These are phyloP conservation scores for Meloidogyne floridensis DNA, from an alignment of 1,140 invertebrate species.

Conservation along the genomic window DNA sequence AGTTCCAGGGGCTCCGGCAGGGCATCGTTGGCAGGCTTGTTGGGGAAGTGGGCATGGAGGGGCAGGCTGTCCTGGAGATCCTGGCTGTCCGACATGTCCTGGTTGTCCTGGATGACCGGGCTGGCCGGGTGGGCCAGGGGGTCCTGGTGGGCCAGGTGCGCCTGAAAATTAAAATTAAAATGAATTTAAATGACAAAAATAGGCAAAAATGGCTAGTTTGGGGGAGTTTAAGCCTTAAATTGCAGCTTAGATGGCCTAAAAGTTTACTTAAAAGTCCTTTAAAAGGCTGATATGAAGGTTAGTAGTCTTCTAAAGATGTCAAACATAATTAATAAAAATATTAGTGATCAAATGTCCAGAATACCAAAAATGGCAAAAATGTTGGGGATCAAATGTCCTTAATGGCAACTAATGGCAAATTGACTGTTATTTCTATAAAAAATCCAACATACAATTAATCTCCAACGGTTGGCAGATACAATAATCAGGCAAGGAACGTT, in stretches of 20 bases:
- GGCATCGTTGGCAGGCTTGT: slow-evolving; percentile 24
- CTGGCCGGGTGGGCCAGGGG: slow-evolving; percentile 36
- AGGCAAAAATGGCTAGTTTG: too few species aligned
- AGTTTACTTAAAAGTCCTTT: too few species aligned
- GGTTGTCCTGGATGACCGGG: slow-evolving; percentile 31
- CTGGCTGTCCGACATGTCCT: slow-evolving; percentile 34
- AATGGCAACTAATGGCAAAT: neutral
- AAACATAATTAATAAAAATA: neutral
- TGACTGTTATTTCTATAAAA: neutral
- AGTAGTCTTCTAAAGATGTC: neutral
- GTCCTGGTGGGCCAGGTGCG: slow-evolving; percentile 16
- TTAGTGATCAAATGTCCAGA: neutral
- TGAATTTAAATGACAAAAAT: too few species aligned
- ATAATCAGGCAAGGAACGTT: slow-evolving; percentile 31
- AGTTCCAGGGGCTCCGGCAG: slow-evolving; percentile 40
- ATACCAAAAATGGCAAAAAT: neutral
- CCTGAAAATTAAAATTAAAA: neutral
- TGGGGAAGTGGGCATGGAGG: slow-evolving; percentile 18
- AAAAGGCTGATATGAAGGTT: too few species aligned
- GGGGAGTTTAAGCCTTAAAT: too few species aligned
- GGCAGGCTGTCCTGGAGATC: slow-evolving; percentile 24
- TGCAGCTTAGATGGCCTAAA: too few species aligned
- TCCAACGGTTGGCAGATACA: slow-evolving; percentile 9
- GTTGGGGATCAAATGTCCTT: too few species aligned
- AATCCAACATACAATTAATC: neutral